Evolutionary conservation across 2,888 invertebrate species (phyloP).

Genomic region (Eremobia ochroleuca): DNA sequence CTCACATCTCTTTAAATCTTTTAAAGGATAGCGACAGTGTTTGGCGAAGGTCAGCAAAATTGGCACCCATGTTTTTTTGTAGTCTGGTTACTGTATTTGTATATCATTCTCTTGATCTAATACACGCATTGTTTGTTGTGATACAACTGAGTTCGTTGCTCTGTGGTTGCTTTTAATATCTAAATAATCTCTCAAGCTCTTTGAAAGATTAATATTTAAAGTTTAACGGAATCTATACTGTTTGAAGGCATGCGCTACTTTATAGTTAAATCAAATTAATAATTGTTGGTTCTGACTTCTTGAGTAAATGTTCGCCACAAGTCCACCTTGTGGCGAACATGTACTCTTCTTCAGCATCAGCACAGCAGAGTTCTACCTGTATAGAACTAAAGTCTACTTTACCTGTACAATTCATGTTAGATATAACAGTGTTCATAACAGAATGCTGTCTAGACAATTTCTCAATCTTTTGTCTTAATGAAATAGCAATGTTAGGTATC

Average conservation of each 20-base stretch:
- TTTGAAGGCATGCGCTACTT: neutral
- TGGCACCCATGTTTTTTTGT: slow-evolving; percentile 5
- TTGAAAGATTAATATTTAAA: neutral
- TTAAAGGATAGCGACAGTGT: neutral
- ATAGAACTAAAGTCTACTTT: neutral
- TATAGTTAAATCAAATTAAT: neutral
- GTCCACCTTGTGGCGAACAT: too few species aligned
- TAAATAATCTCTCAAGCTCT: neutral
- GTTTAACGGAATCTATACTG: neutral
- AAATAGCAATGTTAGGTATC: neutral
- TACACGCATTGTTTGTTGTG: slow-evolving; percentile 37
- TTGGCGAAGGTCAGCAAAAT: slow-evolving; percentile 1
- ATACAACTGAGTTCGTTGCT: slow-evolving; percentile 36
- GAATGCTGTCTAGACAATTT: neutral
- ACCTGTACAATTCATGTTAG: neutral
- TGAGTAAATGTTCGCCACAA: neutral
- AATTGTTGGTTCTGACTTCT: neutral
- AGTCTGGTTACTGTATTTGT: slow-evolving; percentile 14
- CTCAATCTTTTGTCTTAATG: neutral
- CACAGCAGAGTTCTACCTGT: neutral
- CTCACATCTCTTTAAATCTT: neutral
- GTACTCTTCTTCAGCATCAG: neutral
- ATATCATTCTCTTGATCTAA: neutral
- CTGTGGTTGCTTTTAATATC: slow-evolving; percentile 20
- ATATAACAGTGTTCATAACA: neutral